Base-by-base conservation (phyloP, 2,888 invertebrate species). In the Germaria angustata region DNA sequence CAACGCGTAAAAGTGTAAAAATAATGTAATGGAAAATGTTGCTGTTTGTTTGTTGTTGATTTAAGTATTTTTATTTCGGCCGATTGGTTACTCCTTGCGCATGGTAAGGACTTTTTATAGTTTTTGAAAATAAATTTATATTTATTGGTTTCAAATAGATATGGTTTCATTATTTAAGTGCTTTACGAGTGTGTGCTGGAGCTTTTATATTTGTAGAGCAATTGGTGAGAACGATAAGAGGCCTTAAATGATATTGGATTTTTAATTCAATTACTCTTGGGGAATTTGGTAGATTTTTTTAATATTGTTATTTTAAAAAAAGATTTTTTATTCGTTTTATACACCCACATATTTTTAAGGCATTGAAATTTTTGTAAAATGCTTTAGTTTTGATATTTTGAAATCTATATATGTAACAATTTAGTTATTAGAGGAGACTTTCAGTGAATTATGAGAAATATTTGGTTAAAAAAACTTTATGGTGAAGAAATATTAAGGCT, bases 21-120 rank as follows among this genome's bases (percentile, higher is more conserved):
- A 68, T 78, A 78, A 71, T 46, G 75, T 75, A 75, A 75, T 84
- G 75, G 78, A 84, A 80, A 80, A n/a, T n/a, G 66, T 36, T 53
- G 11, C 15, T 57, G 39, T 41, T 36, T 61, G 13, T 53, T 11
- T 0, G 34, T 15, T 20, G n/a, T 22, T 59, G 49, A n/a, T 72
- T 49, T 15, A 24, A 39, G 17, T 22, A 55, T 20, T 44, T 78
- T 46, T 28, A 34, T 36, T 51, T 69, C 8, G 44, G 13, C 32
- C 69, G 4, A n/a, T n/a, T n/a, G n/a, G 4, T 41, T 34, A 53
- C 57, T 41, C 4, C 57, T 49, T 28, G 13, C 39, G 34, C 53
- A 53, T 63, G 15, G 11, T 39, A 36, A 63, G 41, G 36, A 53
- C 17, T 71, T 65, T 65, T 39, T 59, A 71, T 59, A 53, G 49